These are phyloP conservation scores for Lycocorax pyrrhopterus DNA, from an alignment of 2,113 vertebrate species.

Conservation along the genomic window DNA sequence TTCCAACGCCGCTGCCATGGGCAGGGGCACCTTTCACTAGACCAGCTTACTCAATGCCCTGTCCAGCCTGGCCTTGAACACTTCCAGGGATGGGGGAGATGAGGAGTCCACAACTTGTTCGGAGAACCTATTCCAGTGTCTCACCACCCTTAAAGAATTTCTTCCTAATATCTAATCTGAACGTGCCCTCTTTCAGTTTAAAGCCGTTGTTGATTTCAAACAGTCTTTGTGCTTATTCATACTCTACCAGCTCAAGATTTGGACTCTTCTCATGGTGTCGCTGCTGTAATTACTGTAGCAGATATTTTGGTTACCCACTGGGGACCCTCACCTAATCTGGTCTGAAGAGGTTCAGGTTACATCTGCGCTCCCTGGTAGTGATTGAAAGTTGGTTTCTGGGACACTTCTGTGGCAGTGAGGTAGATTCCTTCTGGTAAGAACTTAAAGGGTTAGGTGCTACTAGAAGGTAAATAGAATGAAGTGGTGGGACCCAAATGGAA, in stretches of 20 bases:
- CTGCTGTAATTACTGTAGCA: neutral
- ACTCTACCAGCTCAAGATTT: neutral
- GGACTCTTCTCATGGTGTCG: neutral
- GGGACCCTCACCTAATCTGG: neutral
- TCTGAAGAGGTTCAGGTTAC: neutral
- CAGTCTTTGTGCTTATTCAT: neutral
- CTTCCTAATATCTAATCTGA: neutral
- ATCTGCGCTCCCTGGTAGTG: rapidly evolving
- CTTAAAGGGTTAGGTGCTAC: neutral
- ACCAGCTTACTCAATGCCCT: neutral
- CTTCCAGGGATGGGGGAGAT: neutral
- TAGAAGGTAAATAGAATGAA: neutral
- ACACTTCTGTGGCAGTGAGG: neutral
- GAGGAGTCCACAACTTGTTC: too few species aligned
- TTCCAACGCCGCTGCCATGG: neutral
- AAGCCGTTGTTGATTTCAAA: neutral
- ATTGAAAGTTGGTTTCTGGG: neutral
- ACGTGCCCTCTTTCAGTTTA: neutral
- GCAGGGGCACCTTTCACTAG: neutral
- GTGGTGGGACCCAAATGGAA: neutral
- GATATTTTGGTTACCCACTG: neutral
- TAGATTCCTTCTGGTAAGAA: neutral
- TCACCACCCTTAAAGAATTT: neutral
- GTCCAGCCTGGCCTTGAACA: neutral
- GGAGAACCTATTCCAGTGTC: neutral